Percentiles rank a stretch among this genome's conserved stretches.
Conservation (phyloP, 2,888 invertebrate genomes). For the Epinotia ramella region DNA sequence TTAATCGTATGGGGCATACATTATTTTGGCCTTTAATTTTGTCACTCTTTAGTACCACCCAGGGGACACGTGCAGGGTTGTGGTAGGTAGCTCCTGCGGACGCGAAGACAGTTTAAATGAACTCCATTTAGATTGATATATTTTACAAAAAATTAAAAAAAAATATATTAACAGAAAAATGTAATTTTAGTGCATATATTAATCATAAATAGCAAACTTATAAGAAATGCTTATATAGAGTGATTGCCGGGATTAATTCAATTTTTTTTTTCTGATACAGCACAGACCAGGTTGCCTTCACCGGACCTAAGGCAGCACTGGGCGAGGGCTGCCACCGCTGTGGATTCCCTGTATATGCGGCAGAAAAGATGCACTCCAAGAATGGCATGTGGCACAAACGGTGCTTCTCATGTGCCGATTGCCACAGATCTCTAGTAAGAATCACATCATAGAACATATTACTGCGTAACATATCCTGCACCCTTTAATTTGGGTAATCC, state of each 20-base stretch:
- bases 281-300: conserved; percentile 90
- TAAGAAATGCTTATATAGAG: no score
- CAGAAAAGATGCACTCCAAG: conserved; percentile 98
- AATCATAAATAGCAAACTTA: no score
- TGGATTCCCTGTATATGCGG: conserved; percentile 96
- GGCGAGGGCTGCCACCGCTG: conserved; percentile 95
- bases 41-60: no score
- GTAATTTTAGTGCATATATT: no score
- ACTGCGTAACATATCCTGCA: not conserved
- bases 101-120: no score
- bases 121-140: no score
- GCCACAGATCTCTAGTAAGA: conserved; percentile 91
- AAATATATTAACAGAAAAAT: no score
- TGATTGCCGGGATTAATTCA: not conserved
- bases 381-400: conserved; percentile 96
- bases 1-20: no score
- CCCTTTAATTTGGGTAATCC: not conserved
- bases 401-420: conserved; percentile 96
- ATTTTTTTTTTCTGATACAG: conserved; percentile 68
- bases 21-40: no score
- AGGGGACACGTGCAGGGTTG: no score
- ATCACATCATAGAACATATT: conserved; percentile 26
- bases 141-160: no score
- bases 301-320: conserved; percentile 89
- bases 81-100: no score